Base-by-base conservation (phyloP, 2,797 vertebrate genomes). In the Pampus argenteus region DNA sequence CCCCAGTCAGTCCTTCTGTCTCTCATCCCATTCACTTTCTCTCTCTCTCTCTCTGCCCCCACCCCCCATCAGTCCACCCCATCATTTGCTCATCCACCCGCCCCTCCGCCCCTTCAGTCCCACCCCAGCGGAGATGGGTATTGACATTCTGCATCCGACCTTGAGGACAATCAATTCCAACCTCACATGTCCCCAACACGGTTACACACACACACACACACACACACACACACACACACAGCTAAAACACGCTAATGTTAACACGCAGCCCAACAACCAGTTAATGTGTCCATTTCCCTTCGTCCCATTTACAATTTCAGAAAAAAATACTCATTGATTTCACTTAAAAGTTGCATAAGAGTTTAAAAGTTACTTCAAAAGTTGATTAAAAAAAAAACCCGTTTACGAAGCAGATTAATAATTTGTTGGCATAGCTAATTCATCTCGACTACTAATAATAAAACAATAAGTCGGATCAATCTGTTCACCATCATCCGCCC, bases 91-190 rank as follows among this genome's bases (percentile, higher is more conserved):
- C 76, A 20, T 66, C 76, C 71, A 66, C 76, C 74, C 86, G 17
- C 80, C 85, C 76, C 81, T 81, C 79, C 86, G 17, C 80, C 85
- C 76, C 81, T 81, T 78, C 77, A 83, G 71, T 82, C 85, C 81
- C 84, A 82, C 81, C 84, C 84, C 79, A 86, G 86, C 74, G 65
- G 84, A 92, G 91, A 93, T 91, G 87, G 90, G 67, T 89, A 90
- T 91, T 87, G 93, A 95, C 91, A 81, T 93, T 90, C 78, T 88
- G 79, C 87, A 91, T 92, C 89, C 86, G 91, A 94, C 93, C 93
- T 94, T 95, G 93, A 94, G 91, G 87, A 91, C 88, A 85, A 94
- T 95, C 94, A 94, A 94, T 94, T 84, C 71, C 85, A 82, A 77
- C 83, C 86, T 88, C 83, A 79, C 84, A 86, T 86, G 79, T 90